Evolutionary conservation across 2,888 invertebrate genomes (phyloP), one percentile per base, ranked within the genome.

Genomic region (Cremastinae sp.): DNA sequence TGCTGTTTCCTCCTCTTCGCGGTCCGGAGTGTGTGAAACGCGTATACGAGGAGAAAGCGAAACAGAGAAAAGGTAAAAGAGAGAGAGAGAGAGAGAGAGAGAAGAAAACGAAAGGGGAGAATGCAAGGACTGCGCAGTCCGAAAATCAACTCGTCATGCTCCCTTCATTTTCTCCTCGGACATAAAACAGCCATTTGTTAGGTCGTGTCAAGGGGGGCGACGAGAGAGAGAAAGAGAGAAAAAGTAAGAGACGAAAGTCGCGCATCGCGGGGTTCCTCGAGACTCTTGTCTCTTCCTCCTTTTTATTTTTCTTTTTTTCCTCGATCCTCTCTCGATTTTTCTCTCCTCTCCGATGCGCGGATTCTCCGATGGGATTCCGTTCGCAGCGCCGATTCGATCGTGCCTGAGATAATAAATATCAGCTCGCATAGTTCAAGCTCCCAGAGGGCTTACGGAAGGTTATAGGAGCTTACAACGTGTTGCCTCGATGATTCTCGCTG

Each of bases 101-200:
- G 55, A 81, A 5, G 2, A 28, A 5, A 3, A 2, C 28, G 28
- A 5, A 2, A 2, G 28, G 2, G 28, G 2, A 5, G 28, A 28
- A 28, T 5, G 28, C 28, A 5, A 28, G 28, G 28, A 28, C 82
- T 81, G 82, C 78, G 81, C 83, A 80, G 83, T 83, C 83, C 85
- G 86, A 88, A 88, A 89, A 89, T 88, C 87, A 86, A 87, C 89
- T 87, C 86, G 89, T 89, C 89, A 89, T 89, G 85, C 88, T 89
- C 84, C 86, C 88, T 89, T 89, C 89, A 89, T 89, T 89, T 89
- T 89, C 89, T 89, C 86, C 79, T 78, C 83, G 85, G 84, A 86
- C 86, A 86, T 89, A 88, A 89, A 89, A 89, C 88, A 88, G 88
- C 88, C 88, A 89, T 89, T 89, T 89, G 89, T 89, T 89, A 89